phyloP scores from a whole-genome alignment of 2,113 vertebrate genomes.

The Cyprinus carpio region DNA sequence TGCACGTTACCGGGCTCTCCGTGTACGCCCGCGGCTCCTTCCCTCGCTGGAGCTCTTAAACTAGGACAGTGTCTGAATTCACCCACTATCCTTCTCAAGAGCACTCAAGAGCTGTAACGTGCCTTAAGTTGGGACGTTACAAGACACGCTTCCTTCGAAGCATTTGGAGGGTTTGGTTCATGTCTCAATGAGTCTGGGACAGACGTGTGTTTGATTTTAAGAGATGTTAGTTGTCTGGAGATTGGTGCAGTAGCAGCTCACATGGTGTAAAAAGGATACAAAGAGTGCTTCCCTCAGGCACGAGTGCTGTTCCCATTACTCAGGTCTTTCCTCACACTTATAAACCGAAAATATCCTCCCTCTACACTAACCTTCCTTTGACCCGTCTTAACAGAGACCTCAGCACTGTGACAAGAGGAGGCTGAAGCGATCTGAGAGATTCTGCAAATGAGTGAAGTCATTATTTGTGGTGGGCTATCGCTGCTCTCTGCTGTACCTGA shows the following conservation, averaged over 20 bases:
- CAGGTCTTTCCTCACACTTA: neutral
- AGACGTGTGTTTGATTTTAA: slow-evolving; percentile 16
- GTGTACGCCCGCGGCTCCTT: slow-evolving; percentile 21
- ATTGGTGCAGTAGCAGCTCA: slow-evolving; percentile 10
- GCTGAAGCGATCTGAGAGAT: neutral
- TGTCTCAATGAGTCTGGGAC: slow-evolving; percentile 1
- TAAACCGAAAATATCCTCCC: neutral
- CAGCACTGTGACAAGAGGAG: neutral
- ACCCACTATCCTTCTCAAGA: neutral
- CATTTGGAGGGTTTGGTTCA: slow-evolving; percentile 1
- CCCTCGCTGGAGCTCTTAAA: slow-evolving; percentile 17
- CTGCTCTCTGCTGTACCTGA: neutral
- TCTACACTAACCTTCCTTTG: slow-evolving; percentile 15
- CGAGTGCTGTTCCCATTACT: slow-evolving; percentile 1
- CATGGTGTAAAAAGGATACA: neutral
- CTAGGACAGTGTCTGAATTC: slow-evolving; percentile 10
- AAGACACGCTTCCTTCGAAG: neutral
- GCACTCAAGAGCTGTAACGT: neutral
- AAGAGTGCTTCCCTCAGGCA: slow-evolving; percentile 24
- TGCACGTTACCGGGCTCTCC: slow-evolving; percentile 12
- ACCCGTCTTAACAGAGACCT: slow-evolving; percentile 8
- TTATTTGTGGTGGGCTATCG: neutral
- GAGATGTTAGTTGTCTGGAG: slow-evolving; percentile 9
- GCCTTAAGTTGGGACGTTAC: neutral
- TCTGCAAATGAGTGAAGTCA: slow-evolving; percentile 18